phyloP scores from a whole-genome alignment of 1,140 invertebrate species.

The Eumeta japonica region DNA sequence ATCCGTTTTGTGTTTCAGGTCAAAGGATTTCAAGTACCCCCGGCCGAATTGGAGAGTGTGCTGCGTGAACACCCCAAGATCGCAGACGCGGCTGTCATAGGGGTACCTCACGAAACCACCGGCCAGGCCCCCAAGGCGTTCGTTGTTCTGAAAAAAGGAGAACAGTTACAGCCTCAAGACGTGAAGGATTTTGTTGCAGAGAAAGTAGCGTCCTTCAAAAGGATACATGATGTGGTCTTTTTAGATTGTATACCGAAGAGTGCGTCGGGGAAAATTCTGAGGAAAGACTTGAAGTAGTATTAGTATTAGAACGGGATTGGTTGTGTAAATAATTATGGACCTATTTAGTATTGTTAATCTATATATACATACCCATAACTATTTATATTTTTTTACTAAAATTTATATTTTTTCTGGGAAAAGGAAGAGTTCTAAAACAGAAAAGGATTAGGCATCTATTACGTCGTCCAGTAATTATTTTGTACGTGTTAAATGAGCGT shows the following conservation, averaged over 20 bases:
- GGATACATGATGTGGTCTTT: conserved; percentile 52
- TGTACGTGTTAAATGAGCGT: too few species aligned
- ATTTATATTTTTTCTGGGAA: too few species aligned
- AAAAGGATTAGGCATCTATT: too few species aligned
- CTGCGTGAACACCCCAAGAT: conserved; percentile 66
- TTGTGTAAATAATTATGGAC: too few species aligned
- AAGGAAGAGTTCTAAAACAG: too few species aligned
- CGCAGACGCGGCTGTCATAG: conserved; percentile 71
- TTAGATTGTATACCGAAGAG: conserved; percentile 65
- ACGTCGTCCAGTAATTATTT: too few species aligned
- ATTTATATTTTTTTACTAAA: too few species aligned
- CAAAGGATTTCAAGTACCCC: conserved; percentile 66
- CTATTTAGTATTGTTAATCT: too few species aligned
- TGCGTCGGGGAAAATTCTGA: conserved; percentile 67
- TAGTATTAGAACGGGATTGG: conserved; percentile 8
- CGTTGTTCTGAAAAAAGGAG: conserved; percentile 44
- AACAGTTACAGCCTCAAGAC: conserved; percentile 24
- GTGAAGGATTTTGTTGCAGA: conserved; percentile 38
- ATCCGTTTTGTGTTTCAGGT: conserved; percentile 26
- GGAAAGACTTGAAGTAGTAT: conserved; percentile 50
- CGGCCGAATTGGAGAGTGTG: conserved; percentile 74
- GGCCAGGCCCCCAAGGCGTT: conserved; percentile 71
- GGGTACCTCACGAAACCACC: conserved; percentile 62
- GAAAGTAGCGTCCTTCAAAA: conserved; percentile 48
- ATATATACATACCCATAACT: too few species aligned